phyloP scores from a whole-genome alignment of 2,113 vertebrate species.

The Lophius piscatorius region DNA sequence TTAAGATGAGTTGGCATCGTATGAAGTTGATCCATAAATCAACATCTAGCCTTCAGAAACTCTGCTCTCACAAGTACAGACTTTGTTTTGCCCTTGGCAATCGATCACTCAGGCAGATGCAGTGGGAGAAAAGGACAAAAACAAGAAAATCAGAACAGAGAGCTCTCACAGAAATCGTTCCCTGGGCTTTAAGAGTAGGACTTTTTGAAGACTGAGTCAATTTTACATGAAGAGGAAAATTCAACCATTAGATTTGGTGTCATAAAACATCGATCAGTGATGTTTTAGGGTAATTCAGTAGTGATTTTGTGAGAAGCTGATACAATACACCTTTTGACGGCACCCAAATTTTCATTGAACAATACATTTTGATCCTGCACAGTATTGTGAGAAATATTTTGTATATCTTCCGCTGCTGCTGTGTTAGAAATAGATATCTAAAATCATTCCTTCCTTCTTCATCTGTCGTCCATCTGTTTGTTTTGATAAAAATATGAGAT shows the following conservation, averaged over 20 bases:
- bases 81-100: constrained; percentile 27
- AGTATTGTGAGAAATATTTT: too few relatives aligned
- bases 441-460: too few relatives aligned
- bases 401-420: too few relatives aligned
- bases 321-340: neutral
- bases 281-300: neutral
- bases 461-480: too few relatives aligned
- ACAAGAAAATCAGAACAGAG: constrained; percentile 4
- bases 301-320: constrained; percentile 1
- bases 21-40: constrained; percentile 33
- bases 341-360: neutral
- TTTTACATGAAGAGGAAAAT: neutral
- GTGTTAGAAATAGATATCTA: too few relatives aligned
- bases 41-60: constrained; percentile 28
- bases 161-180: constrained; percentile 4
- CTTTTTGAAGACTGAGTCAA: neutral
- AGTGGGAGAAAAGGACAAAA: constrained; percentile 17
- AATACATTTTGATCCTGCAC: neutral
- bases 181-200: neutral
- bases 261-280: neutral
- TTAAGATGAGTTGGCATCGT: constrained; percentile 33
- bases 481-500: too few relatives aligned
- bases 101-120: neutral
- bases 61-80: constrained; percentile 7
- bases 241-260: neutral